phyloP scores from a whole-genome alignment of 1,140 invertebrate species.

The Bombus pyrosoma region DNA sequence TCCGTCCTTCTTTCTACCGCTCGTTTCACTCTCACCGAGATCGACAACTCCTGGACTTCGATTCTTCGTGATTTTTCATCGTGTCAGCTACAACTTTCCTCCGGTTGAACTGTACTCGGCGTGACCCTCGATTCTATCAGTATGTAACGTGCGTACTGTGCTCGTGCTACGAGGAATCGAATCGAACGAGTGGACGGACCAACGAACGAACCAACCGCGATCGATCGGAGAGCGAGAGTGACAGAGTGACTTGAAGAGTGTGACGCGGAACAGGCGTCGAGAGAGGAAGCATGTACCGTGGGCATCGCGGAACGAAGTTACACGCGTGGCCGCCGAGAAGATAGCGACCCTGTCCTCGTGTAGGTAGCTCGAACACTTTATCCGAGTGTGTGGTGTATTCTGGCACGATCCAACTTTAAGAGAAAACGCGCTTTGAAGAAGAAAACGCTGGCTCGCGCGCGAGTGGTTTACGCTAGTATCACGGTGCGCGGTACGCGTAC shows the following conservation, averaged over 20 bases:
- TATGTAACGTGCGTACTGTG: background rate
- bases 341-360: background rate
- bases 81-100: background rate
- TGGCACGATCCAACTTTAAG: background rate
- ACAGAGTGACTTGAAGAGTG: background rate
- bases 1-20: background rate
- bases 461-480: slow-evolving; percentile 52
- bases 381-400: background rate
- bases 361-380: background rate
- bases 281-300: background rate
- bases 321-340: background rate
- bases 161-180: background rate
- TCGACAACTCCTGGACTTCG: background rate
- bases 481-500: slow-evolving; percentile 33
- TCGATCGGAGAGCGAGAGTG: slow-evolving; percentile 10
- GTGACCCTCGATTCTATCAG: background rate
- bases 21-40: background rate
- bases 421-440: background rate
- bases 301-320: background rate
- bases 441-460: slow-evolving; percentile 36
- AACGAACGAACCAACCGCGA: background rate
- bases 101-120: background rate
- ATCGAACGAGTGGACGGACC: background rate
- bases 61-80: background rate
- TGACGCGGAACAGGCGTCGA: background rate